phyloP scores from a whole-genome alignment of 30 jellyfish, hydroid and myxozoan genomes.

The Nemopilema nomurai region DNA sequence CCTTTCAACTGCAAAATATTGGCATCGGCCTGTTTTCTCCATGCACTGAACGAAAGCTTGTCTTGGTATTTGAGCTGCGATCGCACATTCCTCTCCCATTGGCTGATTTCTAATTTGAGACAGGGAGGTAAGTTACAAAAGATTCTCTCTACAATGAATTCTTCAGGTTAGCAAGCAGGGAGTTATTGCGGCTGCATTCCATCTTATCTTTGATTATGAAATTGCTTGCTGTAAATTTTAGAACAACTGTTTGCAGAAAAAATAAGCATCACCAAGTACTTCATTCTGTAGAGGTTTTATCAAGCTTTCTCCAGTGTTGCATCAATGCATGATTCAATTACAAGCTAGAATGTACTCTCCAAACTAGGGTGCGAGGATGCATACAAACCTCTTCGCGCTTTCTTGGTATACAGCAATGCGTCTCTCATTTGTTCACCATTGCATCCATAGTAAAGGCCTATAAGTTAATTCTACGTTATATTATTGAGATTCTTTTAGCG shows the following conservation, averaged over 20 bases:
- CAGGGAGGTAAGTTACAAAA: neutral
- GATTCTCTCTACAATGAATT: neutral
- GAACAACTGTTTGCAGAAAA: no score
- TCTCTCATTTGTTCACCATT: conserved; percentile 26
- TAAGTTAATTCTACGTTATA: neutral
- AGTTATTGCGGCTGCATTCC: neutral
- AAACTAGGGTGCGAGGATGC: no score
- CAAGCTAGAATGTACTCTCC: no score
- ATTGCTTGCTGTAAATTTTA: neutral
- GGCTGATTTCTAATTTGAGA: conserved; percentile 1
- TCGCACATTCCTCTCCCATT: conserved; percentile 47
- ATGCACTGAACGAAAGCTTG: conserved; percentile 26
- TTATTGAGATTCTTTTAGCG: neutral
- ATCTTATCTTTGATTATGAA: neutral
- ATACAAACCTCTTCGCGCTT: conserved; percentile 51
- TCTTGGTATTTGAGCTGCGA: conserved; percentile 51
- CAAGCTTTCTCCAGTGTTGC: no score
- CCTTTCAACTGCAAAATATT: conserved; percentile 10
- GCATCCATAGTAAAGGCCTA: conserved; percentile 71
- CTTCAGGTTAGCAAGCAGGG: neutral
- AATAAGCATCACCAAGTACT: no score
- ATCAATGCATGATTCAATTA: no score
- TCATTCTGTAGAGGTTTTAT: no score
- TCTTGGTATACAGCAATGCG: conserved; percentile 40
- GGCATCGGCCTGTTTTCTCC: conserved; percentile 45